Evolutionary conservation across 2,888 invertebrate genomes (phyloP), one percentile per base, ranked within the genome.

Genomic region (Erebia palarica): DNA sequence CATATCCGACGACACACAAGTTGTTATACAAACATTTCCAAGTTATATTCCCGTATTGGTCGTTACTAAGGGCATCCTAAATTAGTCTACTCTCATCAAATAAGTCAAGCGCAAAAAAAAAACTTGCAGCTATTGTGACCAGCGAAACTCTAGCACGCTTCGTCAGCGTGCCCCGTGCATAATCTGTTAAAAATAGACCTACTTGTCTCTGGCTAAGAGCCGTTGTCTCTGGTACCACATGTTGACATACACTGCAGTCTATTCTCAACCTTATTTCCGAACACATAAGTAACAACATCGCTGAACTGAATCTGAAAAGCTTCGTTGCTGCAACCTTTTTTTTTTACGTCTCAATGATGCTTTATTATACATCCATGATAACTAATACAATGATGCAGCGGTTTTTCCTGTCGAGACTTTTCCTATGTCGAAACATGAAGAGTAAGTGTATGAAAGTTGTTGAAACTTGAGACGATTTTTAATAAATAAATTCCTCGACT

Each of bases 121-220:
- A 71, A 70, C 70, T 58, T 69, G 71, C 71, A 73, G 74, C 75
- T 73, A 74, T 75, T 75, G 74, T 75, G 74, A 66, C 71, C 75
- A 72, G 74, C 75, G 73, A 73, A 68, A 75, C 76, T 76, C 71
- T 73, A 76, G 73, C 78, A 75, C 76, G 80, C 79, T 73, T 71
- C 78, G 81, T 78, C 81, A 84, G 84, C 79, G 81, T 78, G 74
- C 79, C 79, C 82, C 83, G 80, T 86, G 90, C 88, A 90, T 91
- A 90, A 90, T 90, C 86, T 85, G 85, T 84, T 89, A 90, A 89
- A 91, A 90, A 89, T 90, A 89, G 87, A 85, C 81, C 81, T 81
- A 83, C 81, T 84, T 81, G 79, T 81, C 82, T 82, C 78, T 80
- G 78, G 75, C 79, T 77, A 76, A 83, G 84, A 75, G 80, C 78